Evolutionary conservation across 2,888 invertebrate species (phyloP), one percentile per base, ranked within the genome.

Genomic region (Griposia aprilina): DNA sequence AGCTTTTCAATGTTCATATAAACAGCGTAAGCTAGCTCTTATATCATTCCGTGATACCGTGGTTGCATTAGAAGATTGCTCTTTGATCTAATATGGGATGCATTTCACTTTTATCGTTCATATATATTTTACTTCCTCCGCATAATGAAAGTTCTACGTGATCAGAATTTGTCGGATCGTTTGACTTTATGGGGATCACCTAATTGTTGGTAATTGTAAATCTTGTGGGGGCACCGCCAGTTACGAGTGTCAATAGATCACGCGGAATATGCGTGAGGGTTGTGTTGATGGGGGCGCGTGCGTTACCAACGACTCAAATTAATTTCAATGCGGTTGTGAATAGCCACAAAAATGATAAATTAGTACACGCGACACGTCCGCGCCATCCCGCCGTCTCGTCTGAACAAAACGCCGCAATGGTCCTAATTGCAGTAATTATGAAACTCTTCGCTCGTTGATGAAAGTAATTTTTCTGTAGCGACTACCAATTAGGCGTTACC

Each of bases 381-480:
- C 88, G 78, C 88, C 90, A 89, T 90, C 88, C 90, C 84, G 85
- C 84, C 90, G 90, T 90, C 90, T 91, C 92, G 91, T 90, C 92
- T 90, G 93, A 92, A 94, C 94, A 93, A 94, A 94, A 93, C 93
- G 92, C 92, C 91, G 92, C 93, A 91, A 92, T 92, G 91, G 89
- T 92, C 94, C 93, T 95, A 95, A 95, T 95, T 94, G 93, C 94
- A 91, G 94, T 94, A 94, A 95, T 95, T 95, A 95, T 94, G 95
- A 93, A 95, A 96, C 95, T 95, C 96, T 95, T 96, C 94, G 94
- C 94, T 93, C 94, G 93, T 92, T 95, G 94, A 96, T 96, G 95
- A 94, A 94, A 96, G 95, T 94, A 94, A 96, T 96, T 96, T 95
- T 95, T 95, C 94, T 94, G 94, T 92, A 92, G 95, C 93, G 95